phyloP scores from a whole-genome alignment of 2,113 vertebrate species.

The Ramphastos sulfuratus region DNA sequence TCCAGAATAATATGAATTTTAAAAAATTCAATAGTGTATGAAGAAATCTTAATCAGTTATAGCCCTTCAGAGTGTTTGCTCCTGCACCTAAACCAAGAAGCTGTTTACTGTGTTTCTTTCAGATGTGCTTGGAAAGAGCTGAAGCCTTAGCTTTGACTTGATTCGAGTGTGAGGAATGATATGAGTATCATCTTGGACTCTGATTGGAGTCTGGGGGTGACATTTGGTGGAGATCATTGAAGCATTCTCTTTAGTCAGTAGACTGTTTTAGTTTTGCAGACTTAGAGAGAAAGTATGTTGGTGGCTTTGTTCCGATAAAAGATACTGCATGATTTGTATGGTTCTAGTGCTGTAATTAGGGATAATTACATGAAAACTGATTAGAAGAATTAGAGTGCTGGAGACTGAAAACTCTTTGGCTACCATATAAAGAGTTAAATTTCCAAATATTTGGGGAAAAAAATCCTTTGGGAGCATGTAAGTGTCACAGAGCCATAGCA shows the following conservation, averaged over 20 bases:
- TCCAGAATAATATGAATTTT: background rate
- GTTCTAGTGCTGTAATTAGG: background rate
- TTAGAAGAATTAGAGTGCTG: background rate
- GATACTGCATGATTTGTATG: background rate
- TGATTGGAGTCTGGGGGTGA: background rate
- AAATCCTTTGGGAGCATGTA: background rate
- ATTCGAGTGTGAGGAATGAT: background rate
- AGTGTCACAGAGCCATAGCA: background rate
- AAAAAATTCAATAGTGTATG: fast-evolving
- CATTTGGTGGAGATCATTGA: background rate
- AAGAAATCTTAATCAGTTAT: background rate
- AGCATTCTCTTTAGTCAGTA: background rate
- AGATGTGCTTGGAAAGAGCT: background rate
- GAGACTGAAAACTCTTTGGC: background rate
- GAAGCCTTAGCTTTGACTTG: background rate
- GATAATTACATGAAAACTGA: background rate
- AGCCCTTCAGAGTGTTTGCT: background rate
- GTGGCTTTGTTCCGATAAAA: background rate
- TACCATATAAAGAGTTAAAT: background rate
- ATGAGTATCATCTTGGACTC: background rate
- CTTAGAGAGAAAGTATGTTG: background rate
- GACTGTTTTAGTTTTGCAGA: background rate
- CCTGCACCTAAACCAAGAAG: background rate
- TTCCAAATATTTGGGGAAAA: background rate
- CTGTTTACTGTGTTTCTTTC: background rate